phyloP scores from a whole-genome alignment of 2,113 vertebrate genomes.

The Pao palembangensis region DNA sequence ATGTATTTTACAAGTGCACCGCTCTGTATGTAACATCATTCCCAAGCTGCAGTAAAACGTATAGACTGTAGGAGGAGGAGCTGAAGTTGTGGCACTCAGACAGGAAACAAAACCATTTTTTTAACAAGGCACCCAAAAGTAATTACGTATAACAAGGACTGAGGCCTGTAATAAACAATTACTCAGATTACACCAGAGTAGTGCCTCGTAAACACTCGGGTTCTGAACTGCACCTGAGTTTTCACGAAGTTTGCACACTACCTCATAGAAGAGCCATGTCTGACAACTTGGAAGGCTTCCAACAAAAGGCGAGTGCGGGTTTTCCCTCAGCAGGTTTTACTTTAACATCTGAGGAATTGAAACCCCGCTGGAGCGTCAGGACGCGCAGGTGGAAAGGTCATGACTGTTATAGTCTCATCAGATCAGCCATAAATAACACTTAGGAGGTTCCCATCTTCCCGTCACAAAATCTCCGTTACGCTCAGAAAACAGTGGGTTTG shows the following conservation, averaged over 20 bases:
- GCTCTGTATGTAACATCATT: constrained; percentile 56
- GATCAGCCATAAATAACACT: too few relatives aligned
- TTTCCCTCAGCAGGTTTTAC: constrained; percentile 3
- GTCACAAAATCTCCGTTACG: constrained; percentile 25
- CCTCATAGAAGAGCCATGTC: constrained; percentile 49
- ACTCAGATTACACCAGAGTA: constrained; percentile 61
- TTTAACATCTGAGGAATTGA: not conserved
- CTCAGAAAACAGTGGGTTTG: too few relatives aligned
- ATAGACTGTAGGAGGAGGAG: constrained; percentile 41
- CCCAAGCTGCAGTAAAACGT: constrained; percentile 44
- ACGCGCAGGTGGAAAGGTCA: too few relatives aligned
- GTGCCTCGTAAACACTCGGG: constrained; percentile 58
- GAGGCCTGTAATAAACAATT: constrained; percentile 65
- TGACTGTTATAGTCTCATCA: too few relatives aligned
- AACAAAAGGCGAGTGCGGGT: constrained; percentile 8
- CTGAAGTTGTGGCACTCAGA: constrained; percentile 48
- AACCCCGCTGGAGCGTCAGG: too few relatives aligned
- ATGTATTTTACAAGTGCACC: constrained; percentile 58
- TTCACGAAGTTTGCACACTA: constrained; percentile 55
- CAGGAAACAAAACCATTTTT: constrained; percentile 63
- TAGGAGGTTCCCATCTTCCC: not conserved
- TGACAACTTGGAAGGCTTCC: constrained; percentile 35
- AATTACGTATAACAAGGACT: constrained; percentile 54
- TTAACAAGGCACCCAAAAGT: constrained; percentile 63
- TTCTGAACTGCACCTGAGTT: constrained; percentile 63